phyloP scores from a whole-genome alignment of 2,113 vertebrate species.

The Clarias magur region DNA sequence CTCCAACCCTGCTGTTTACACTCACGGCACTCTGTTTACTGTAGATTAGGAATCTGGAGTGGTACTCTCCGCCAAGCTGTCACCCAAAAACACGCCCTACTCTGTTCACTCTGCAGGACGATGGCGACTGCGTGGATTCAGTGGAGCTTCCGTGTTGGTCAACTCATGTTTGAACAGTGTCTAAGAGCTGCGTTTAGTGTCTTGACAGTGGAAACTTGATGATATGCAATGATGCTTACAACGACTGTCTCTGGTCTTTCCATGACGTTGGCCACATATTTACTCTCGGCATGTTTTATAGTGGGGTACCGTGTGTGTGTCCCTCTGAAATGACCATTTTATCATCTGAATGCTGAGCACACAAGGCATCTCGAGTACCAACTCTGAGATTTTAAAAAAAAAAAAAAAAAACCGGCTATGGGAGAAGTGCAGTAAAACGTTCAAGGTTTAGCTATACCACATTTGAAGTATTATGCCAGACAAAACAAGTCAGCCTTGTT shows the following conservation, averaged over 20 bases:
- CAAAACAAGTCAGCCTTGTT: background rate
- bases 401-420: background rate
- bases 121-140: background rate
- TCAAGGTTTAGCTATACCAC: background rate
- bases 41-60: slow-evolving; percentile 39
- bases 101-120: slow-evolving; percentile 15
- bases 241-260: slow-evolving; percentile 38
- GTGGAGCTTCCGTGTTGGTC: slow-evolving; percentile 17
- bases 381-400: background rate
- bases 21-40: slow-evolving; percentile 42
- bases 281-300: slow-evolving; percentile 44
- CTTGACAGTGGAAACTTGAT: slow-evolving; percentile 38
- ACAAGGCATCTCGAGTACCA: background rate
- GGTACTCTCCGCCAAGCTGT: slow-evolving; percentile 34
- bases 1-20: slow-evolving; percentile 45
- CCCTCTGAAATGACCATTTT: background rate
- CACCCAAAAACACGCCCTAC: slow-evolving; percentile 28
- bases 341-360: slow-evolving; percentile 10
- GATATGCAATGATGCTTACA: slow-evolving; percentile 27
- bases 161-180: slow-evolving; percentile 40
- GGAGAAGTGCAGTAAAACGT: background rate
- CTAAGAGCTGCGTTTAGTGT: slow-evolving; percentile 44
- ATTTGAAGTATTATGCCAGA: background rate
- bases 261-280: slow-evolving; percentile 38
- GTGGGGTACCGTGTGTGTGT: background rate